Evolutionary conservation across 2,888 invertebrate genomes (phyloP), one percentile per base, ranked within the genome.

Genomic region (Ethmia dodecea): DNA sequence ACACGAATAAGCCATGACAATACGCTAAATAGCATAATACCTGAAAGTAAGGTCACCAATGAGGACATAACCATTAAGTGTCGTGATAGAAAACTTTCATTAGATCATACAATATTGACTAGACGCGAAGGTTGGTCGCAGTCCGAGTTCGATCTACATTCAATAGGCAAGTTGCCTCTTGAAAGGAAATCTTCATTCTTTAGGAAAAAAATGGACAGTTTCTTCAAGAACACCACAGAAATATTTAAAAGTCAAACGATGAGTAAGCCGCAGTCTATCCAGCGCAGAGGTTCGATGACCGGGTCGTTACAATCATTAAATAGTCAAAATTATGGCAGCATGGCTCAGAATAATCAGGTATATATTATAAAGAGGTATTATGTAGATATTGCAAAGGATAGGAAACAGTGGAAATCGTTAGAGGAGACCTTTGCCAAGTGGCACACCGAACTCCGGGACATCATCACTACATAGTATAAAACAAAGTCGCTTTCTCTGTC

Each of bases 161-260:
- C 69, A 5, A 71, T 83, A 39, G 83, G 84, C 4, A 84, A 81
- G 51, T 73, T 64, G 6, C 80, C 81, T 8, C 44, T 86, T 8
- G 79, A 83, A 45, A 60, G 83, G 14, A 86, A 86, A 58, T 79
- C 83, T 1, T 84, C 86, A 3, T 84, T 84, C 52, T 86, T 84
- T 38, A 63, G 69, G 32, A 84, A 84, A 42, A 84, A 76, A 52
- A 71, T 84, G 75, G 80, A 83, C 16, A 84, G 74, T 48, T 83
- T 86, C 44, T 53, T 84, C 6, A 79, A 68, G 38, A 86, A 86
- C 40, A 84, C 86, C 0, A 73, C 81, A 1, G 81, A 83, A 50
- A 70, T 81, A 39, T 86, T 86, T 34, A 76, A 71, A 43, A 65
- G 64, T 12, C 76, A 79, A 29, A 69, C 80, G 1, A 38, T 45